phyloP scores from a whole-genome alignment of 2,797 vertebrate genomes.

The Sphaeramia orbicularis region DNA sequence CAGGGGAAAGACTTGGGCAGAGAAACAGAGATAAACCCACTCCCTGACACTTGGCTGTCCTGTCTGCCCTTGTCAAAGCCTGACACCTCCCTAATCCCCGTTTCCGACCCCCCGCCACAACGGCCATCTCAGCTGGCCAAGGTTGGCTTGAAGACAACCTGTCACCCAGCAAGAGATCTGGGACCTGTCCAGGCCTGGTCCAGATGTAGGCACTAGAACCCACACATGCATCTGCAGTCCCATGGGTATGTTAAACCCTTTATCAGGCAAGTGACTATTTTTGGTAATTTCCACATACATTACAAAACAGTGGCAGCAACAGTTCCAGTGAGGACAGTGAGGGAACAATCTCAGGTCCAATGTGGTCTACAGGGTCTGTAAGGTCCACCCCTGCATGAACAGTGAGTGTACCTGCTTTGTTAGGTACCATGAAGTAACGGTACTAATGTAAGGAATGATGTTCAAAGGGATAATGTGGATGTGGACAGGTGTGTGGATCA shows the following conservation, averaged over 20 bases:
- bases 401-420: no score
- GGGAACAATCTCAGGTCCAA: no score
- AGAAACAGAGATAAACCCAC: slow-evolving; percentile 29
- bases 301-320: neutral
- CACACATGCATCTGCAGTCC: slow-evolving; percentile 33
- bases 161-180: slow-evolving; percentile 69
- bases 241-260: slow-evolving; percentile 19
- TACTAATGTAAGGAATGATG: no score
- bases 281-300: neutral
- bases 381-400: no score
- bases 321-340: no score
- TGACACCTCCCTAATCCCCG: slow-evolving; percentile 64
- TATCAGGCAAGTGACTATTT: no score
- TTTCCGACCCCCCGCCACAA: slow-evolving; percentile 23
- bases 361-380: no score
- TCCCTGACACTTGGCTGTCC: slow-evolving; percentile 73
- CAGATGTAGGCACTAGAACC: slow-evolving; percentile 71
- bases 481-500: no score
- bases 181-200: slow-evolving; percentile 70
- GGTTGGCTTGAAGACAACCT: slow-evolving; percentile 63
- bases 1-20: slow-evolving; percentile 10
- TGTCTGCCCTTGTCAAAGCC: slow-evolving; percentile 72
- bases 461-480: no score
- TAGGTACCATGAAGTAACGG: no score
- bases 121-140: slow-evolving; percentile 65